Evolutionary conservation across 2,888 invertebrate species (phyloP).

Genomic region (Ophion obscuratus): DNA sequence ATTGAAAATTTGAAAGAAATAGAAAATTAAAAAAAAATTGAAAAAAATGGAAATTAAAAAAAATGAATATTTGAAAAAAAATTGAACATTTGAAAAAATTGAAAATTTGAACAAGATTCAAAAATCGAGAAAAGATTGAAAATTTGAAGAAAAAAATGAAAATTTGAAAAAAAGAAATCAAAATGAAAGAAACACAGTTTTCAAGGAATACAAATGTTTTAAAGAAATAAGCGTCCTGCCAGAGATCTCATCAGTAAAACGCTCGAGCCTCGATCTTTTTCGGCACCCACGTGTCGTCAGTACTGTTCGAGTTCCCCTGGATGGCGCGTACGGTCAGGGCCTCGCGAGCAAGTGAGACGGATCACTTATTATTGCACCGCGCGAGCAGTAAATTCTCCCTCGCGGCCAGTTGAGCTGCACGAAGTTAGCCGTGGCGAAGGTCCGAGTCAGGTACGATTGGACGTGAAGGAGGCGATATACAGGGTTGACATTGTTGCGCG

Average conservation of each 20-base stretch:
- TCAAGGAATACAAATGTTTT: too few species aligned
- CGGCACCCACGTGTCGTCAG: not conserved
- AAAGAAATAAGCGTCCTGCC: not conserved
- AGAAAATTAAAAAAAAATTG: too few species aligned
- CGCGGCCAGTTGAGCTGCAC: too few species aligned
- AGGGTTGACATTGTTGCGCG: constrained; percentile 48
- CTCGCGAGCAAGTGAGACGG: not conserved
- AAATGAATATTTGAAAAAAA: too few species aligned
- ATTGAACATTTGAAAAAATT: too few species aligned
- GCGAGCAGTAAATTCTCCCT: not conserved
- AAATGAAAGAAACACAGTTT: too few species aligned
- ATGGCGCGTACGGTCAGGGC: not conserved
- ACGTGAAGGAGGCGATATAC: not conserved
- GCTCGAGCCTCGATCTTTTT: not conserved
- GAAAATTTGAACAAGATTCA: too few species aligned
- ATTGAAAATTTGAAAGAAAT: too few species aligned
- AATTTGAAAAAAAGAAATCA: too few species aligned
- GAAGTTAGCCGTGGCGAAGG: not conserved
- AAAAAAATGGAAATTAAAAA: too few species aligned
- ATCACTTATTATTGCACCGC: not conserved
- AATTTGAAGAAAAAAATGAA: too few species aligned
- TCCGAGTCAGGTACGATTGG: constrained; percentile 12
- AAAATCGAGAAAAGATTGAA: too few species aligned
- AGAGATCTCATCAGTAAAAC: not conserved
- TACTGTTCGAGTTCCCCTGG: not conserved